Evolutionary conservation across 1,140 invertebrate genomes (phyloP).

Genomic region (Metaphire vulgaris): DNA sequence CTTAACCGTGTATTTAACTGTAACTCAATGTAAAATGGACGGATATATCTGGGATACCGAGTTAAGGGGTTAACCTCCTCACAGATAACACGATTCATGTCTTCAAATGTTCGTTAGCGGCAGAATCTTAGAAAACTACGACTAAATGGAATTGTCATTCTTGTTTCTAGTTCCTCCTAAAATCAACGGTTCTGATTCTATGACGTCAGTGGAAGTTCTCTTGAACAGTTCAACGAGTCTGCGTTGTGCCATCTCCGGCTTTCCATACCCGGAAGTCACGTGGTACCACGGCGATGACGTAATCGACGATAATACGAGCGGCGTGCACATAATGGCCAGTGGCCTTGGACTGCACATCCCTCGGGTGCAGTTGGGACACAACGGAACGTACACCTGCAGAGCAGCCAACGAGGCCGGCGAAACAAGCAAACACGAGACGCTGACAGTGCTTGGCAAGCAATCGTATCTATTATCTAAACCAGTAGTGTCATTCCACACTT

Average conservation of each 20-base stretch:
- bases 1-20: no score
- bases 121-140: no score
- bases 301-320: constrained; percentile 27
- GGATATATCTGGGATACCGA: no score
- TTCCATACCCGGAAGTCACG: constrained; percentile 29
- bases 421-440: constrained; percentile 59
- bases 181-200: constrained; percentile 22
- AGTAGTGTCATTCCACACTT: no score
- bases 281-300: constrained; percentile 26
- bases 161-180: constrained; percentile 30
- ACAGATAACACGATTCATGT: no score
- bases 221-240: constrained; percentile 27
- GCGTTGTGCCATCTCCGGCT: constrained; percentile 29
- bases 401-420: constrained; percentile 63
- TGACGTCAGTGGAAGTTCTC: constrained; percentile 28
- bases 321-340: constrained; percentile 26
- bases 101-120: no score
- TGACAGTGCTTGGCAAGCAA: constrained; percentile 63
- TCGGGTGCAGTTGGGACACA: constrained; percentile 23
- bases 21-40: no score
- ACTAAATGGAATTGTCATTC: no score
- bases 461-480: no score
- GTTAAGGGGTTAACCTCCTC: no score
- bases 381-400: constrained; percentile 57
- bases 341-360: constrained; percentile 29